These are phyloP conservation scores for Coelinius sp. DNA, from an alignment of 2,888 invertebrate species.

Conservation along the genomic window DNA sequence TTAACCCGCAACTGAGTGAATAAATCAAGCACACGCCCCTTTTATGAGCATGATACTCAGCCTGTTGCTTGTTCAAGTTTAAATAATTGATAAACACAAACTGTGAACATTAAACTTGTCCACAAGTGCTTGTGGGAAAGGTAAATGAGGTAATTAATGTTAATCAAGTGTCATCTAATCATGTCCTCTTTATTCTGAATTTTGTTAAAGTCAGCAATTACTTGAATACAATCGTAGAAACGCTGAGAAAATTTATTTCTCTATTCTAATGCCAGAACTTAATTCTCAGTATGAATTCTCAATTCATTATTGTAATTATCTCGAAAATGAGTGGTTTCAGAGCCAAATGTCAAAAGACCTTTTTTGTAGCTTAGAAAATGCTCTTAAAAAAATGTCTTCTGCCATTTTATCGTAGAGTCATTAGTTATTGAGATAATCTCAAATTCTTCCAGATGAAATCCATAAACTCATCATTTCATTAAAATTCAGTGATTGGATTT, in stretches of 20 bases:
- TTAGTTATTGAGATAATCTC: no score
- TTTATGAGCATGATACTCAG: neutral
- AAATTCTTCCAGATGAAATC: no score
- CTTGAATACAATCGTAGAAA: neutral
- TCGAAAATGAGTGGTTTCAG: no score
- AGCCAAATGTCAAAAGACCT: no score
- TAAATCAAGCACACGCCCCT: neutral
- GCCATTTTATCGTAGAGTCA: no score
- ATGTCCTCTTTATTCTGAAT: neutral
- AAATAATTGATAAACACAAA: constrained; percentile 1
- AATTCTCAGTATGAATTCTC: neutral
- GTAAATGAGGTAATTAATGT: neutral
- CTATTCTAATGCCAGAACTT: neutral
- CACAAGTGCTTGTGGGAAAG: neutral
- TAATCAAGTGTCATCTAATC: neutral
- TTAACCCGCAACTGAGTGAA: neutral
- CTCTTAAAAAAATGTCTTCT: no score
- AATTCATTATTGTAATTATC: no score
- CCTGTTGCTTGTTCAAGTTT: neutral
- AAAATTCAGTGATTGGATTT: no score
- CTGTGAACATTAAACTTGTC: neutral
- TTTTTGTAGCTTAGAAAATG: no score
- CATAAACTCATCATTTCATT: no score
- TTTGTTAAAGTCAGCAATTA: neutral
- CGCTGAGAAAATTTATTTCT: neutral